Evolutionary conservation across 2,888 invertebrate species (phyloP), one percentile per base, ranked within the genome.

Genomic region (Drosophila greeni): DNA sequence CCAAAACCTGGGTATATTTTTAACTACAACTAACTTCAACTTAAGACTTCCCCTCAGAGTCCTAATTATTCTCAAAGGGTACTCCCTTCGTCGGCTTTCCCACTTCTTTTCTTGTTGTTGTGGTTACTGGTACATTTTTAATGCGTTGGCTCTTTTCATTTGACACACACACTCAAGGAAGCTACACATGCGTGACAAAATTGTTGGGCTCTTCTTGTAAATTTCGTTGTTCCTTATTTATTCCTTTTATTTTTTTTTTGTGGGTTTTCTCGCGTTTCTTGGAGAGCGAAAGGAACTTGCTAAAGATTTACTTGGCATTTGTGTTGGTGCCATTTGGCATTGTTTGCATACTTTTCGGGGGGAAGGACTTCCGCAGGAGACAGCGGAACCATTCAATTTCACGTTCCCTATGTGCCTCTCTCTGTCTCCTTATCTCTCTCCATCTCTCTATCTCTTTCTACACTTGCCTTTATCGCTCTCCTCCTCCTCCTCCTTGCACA

Each of bases 61-160:
- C 24, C 14, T 45, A 14, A 29, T 3, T 18, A 8, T 8, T 29
- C 8, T 31, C 12, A 5, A 31, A 47, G 45, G 29, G 45, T 20
- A 47, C 14, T 18, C 14, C 9, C 14, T 7, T 9, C 2, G 18
- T 14, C 45, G 29, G 29, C 26, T 20, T 31, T 31, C 2, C 1
- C 14, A 29, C 2, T 14, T 14, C 8, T 3, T n/a, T 37, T 14
- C n/a, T 43, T 58, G 36, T 18, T 47, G 45, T 33, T 58, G 61
- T 61, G 39, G 48, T 23, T 62, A 29, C 52, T 62, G 64, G 52
- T 64, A 64, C 62, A 64, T 64, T 64, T 64, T 64, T 64, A 64
- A 64, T 64, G 64, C 53, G 39, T 64, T 64, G 64, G 62, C 54
- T 54, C 65, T 65, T 65, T 64, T 65, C 64, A 64, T 64, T 62